phyloP scores from a whole-genome alignment of 2,888 invertebrate genomes.

The Drosophila incognita region DNA sequence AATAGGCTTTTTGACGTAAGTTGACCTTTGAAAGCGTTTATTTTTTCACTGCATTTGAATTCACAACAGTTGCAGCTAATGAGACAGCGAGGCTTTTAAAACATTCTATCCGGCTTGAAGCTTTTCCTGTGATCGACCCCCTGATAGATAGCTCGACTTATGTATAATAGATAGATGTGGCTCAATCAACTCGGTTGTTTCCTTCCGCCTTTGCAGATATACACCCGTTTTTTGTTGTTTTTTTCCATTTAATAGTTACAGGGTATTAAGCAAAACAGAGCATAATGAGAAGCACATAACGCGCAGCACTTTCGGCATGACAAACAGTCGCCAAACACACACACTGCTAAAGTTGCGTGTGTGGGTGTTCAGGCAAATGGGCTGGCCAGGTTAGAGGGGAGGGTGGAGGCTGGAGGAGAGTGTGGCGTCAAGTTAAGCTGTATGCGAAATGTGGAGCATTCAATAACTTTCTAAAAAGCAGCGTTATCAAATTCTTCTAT shows the following conservation, averaged over 20 bases:
- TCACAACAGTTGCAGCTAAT: not conserved
- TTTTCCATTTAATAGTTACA: not conserved
- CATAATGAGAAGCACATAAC: slow-evolving; percentile 30
- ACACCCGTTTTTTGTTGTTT: not conserved
- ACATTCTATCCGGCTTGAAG: not conserved
- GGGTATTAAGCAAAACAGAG: slow-evolving; percentile 28
- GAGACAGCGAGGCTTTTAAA: not conserved
- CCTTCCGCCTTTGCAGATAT: not conserved
- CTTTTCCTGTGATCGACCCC: not conserved
- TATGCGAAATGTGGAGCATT: slow-evolving; percentile 70
- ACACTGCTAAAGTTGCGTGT: slow-evolving; percentile 15
- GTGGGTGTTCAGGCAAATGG: slow-evolving; percentile 35
- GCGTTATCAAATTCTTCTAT: slow-evolving; percentile 64
- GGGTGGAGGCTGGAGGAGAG: not conserved
- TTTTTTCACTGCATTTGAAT: not conserved
- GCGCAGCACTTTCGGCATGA: slow-evolving; percentile 33
- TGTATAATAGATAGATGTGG: not conserved
- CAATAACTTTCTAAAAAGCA: slow-evolving; percentile 70
- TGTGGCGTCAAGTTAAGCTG: slow-evolving; percentile 3
- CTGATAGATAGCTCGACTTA: not conserved
- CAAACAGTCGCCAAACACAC: slow-evolving; percentile 32
- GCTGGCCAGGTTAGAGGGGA: slow-evolving; percentile 3
- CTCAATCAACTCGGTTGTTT: not conserved
- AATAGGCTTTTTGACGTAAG: not conserved
- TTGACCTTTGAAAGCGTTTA: not conserved